Evolutionary conservation across 2,888 invertebrate genomes (phyloP), one percentile per base, ranked within the genome.

Genomic region (Seladonia tumulorum): DNA sequence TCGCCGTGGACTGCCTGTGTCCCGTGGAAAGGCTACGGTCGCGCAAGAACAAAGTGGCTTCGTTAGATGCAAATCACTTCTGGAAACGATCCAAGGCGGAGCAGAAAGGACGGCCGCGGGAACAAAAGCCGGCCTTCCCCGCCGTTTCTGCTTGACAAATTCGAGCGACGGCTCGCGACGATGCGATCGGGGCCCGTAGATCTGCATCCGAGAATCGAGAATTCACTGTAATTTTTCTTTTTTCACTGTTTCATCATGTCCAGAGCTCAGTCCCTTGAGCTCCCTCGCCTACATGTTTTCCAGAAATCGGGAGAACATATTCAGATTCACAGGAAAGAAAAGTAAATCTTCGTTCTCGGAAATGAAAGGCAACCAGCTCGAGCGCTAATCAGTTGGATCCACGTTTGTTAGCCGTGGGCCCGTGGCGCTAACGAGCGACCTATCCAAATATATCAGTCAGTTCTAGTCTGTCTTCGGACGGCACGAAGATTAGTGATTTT

Each of bases 51-150:
- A 90, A 90, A 90, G 90, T 90, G 87, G 90, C 89, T 90, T 90
- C 89, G 90, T 90, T 90, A 90, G 90, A 90, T 90, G 90, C 90
- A 90, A 90, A 90, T 90, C 89, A 88, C 86, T 82, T 81, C 89
- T 90, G 90, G 90, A 90, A 85, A 57, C 79, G 86, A 86, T 89
- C 90, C 90, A 90, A 90, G 82, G 80, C 73, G 74, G 81, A 57
- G 66, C 60, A 81, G 85, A 85, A 86, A 82, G 82, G 35, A 68
- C 66, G 22, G 74, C 18, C 57, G 57, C 77, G 76, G 66, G 86
- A 85, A 89, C 85, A 88, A 89, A 88, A 85, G 86, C 75, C 82
- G 76, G 75, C 73, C 77, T 79, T 66, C 79, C 79, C 76, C 74
- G 85, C 79, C 42, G 90, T 90, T 90, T 89, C 85, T 83, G 81